Evolutionary conservation across 2,113 vertebrate species (phyloP).

Genomic region (Egretta garzetta): DNA sequence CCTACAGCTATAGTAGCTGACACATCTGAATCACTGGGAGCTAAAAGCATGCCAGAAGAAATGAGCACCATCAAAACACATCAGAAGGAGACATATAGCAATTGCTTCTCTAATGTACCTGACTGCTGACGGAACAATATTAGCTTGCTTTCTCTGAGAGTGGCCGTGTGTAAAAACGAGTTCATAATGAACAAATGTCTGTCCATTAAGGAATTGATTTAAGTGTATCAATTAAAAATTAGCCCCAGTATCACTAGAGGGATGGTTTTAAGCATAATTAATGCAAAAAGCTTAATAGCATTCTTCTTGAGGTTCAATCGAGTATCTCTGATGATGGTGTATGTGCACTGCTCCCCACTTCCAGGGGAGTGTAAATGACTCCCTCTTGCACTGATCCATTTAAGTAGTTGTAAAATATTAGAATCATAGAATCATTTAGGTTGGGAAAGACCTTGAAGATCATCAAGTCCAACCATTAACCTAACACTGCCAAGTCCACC

Average conservation of each 20-base stretch:
- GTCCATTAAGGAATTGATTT: conserved; percentile 47
- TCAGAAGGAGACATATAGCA: background rate
- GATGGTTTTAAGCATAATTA: conserved; percentile 31
- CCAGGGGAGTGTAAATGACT: background rate
- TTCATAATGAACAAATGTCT: conserved; percentile 13
- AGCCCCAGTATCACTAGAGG: background rate
- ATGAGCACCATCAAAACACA: conserved; percentile 43
- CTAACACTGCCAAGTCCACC: too few species aligned
- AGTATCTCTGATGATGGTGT: background rate
- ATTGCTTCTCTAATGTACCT: conserved; percentile 25
- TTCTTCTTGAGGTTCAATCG: background rate
- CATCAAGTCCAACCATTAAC: too few species aligned
- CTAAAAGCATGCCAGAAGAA: conserved; percentile 66
- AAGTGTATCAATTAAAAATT: conserved; percentile 52
- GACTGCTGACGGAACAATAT: conserved; percentile 17
- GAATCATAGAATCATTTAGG: too few species aligned
- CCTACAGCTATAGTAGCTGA: conserved; percentile 67
- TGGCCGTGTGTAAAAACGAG: background rate
- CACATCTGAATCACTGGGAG: conserved; percentile 65
- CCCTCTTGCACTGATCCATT: background rate
- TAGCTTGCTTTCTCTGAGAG: background rate
- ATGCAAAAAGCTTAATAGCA: conserved; percentile 11
- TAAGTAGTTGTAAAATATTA: conserved; percentile 1
- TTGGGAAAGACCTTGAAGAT: too few species aligned
- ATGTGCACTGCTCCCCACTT: background rate